Evolutionary conservation across 2,888 invertebrate species (phyloP).

Genomic region (Subacronicta megacephala): DNA sequence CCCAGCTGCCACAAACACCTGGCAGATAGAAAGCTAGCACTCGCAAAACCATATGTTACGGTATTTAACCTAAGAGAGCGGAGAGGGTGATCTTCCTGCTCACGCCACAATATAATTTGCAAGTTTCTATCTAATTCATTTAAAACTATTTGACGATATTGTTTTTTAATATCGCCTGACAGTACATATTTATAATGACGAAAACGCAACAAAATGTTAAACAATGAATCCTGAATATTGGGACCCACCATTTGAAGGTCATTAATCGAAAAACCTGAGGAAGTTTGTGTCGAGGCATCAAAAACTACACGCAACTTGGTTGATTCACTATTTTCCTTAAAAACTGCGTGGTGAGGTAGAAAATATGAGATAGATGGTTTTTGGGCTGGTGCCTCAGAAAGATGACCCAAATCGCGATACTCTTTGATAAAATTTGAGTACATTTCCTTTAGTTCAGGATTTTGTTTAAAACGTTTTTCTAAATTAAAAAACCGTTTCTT

Average conservation of each 20-base stretch:
- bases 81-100: too few species aligned
- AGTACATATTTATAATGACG: constrained; percentile 7
- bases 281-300: constrained; percentile 2
- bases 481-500: constrained; percentile 5
- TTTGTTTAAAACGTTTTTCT: constrained; percentile 8
- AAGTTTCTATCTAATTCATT: not conserved
- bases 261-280: not conserved
- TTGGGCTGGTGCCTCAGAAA: constrained; percentile 8
- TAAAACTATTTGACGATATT: constrained; percentile 2
- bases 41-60: too few species aligned
- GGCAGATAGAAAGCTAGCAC: too few species aligned
- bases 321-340: constrained; percentile 5
- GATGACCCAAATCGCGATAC: constrained; percentile 9
- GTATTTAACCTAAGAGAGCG: too few species aligned
- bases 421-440: constrained; percentile 6
- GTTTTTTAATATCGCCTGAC: constrained; percentile 5
- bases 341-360: constrained; percentile 7
- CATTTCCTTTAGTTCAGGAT: constrained; percentile 2
- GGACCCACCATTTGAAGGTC: constrained; percentile 7
- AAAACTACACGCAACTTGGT: constrained; percentile 3
- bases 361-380: constrained; percentile 2
- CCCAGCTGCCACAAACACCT: too few species aligned
- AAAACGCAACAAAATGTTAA: constrained; percentile 14
- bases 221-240: not conserved
- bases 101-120: constrained; percentile 3